Base-by-base conservation (phyloP, 2,113 vertebrate genomes). In the Gadus chalcogrammus region DNA sequence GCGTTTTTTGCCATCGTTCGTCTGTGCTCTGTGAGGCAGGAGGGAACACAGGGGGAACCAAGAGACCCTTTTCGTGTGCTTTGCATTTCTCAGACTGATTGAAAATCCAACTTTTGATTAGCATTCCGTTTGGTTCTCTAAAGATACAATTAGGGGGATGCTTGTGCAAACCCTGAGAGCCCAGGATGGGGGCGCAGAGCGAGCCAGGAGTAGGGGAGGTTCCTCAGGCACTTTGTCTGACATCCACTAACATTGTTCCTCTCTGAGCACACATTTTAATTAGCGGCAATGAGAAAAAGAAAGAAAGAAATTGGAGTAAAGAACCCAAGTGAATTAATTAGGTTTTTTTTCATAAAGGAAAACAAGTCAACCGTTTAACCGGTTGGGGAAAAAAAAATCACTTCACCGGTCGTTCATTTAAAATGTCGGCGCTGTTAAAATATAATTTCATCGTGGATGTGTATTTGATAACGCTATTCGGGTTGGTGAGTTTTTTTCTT, bases 221-320 rank as follows among this genome's bases (percentile, higher is more conserved):
- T 88, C 80, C 83, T 75, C 59, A 79, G 83, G 85, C 82, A 79
- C 83, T 90, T 91, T 91, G 84, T 91, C 84, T 84, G 84, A 91
- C 89, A 92, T 88, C 83, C 86, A 75, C 78, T 68, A 76, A 87
- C 85, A 74, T 76, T 17, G 70, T 78, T 87, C 56, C 73, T 74
- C 78, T 88, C 81, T 70, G 69, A 88, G 81, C 88, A 87, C 65
- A 90, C 85, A 89, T 90, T 89, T 89, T 89, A 89, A 90, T 92
- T 89, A 88, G 86, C 83, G 67, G 75, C 88, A 89, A 90, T 91
- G 89, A 90, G 82, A 69, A 2, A 3, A 66, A 82, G 76, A 74
- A 58, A 63, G 68, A 74, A 73, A 61, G 73, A 22, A 68, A 18
- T 8, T 22, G 72, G 62, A 5, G 27, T 5, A 17, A 65, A 64